Evolutionary conservation across 2,888 invertebrate species (phyloP).

Genomic region (Hylaea fasciaria): DNA sequence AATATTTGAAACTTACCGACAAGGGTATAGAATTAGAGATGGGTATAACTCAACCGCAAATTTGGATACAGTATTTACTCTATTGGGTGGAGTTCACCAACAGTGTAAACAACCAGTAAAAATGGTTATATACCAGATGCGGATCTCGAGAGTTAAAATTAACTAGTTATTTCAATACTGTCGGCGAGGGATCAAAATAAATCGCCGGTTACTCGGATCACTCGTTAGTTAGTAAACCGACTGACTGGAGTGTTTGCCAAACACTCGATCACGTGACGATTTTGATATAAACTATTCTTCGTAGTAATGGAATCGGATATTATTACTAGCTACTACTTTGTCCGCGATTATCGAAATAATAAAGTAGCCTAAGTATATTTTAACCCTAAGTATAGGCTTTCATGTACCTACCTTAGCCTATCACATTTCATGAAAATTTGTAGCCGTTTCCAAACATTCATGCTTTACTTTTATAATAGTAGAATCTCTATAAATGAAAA

Average conservation of each 20-base stretch:
- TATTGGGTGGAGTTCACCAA: not conserved
- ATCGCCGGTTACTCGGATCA: not conserved
- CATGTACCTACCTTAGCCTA: no score
- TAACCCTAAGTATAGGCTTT: no score
- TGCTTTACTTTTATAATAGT: no score
- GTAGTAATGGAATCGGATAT: not conserved
- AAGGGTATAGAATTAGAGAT: not conserved
- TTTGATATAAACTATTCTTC: constrained; percentile 1
- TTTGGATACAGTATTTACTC: not conserved
- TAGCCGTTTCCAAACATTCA: no score
- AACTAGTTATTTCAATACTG: constrained; percentile 14
- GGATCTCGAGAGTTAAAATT: constrained; percentile 12
- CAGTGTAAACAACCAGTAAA: constrained; percentile 15
- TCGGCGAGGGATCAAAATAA: constrained; percentile 9
- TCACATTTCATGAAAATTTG: no score
- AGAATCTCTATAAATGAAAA: not conserved
- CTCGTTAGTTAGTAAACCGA: not conserved
- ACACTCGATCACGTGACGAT: constrained; percentile 1
- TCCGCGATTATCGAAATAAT: no score
- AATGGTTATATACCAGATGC: constrained; percentile 23
- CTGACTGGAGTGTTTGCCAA: not conserved
- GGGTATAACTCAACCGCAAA: not conserved
- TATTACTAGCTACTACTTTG: no score
- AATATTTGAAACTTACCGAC: not conserved
- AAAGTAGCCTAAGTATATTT: no score